Evolutionary conservation across 2,888 invertebrate genomes (phyloP), one percentile per base, ranked within the genome.

Genomic region (Ophion ellenae): DNA sequence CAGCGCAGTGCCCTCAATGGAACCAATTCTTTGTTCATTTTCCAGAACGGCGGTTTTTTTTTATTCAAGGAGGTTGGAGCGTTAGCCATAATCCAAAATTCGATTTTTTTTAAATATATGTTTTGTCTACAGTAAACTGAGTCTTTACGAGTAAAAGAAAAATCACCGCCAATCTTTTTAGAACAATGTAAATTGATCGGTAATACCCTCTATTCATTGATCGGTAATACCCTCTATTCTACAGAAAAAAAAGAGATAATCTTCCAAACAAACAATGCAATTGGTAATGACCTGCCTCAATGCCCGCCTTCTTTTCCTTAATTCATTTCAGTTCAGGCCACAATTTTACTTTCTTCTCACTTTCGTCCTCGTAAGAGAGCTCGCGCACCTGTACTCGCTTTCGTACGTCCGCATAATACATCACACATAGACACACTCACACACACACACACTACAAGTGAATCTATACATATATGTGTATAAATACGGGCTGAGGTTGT

Each of bases 321-420:
- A 81, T 86, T 77, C 76, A 74, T 86, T 83, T 81, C 83, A 83
- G 74, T 85, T 83, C 81, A 77, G 78, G 70, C 70, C 64, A 78
- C 77, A 78, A 80, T 67, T 74, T 81, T 81, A 86, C 86, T 86
- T 86, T 86, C 83, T 83, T 86, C 86, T 83, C 86, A 86, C 86
- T 86, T 83, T 86, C 86, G 69, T 83, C 75, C 71, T 81, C 73
- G 80, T 71, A 69, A 81, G 76, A 84, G 80, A 76, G 63, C 81
- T 83, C 86, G 80, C 73, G 77, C 70, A 81, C 74, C 86, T 75
- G 85, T 75, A 70, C 77, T 83, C 86, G 63, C 86, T 86, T 83
- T 83, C 83, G 83, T 83, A 86, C 79, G 79, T 82, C 76, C 79
- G 83, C 81, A 83, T 86, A 86, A 86, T 86, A 83, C 71, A 67